Base-by-base conservation (phyloP, 2,113 vertebrate species). In the Corythaixoides concolor region DNA sequence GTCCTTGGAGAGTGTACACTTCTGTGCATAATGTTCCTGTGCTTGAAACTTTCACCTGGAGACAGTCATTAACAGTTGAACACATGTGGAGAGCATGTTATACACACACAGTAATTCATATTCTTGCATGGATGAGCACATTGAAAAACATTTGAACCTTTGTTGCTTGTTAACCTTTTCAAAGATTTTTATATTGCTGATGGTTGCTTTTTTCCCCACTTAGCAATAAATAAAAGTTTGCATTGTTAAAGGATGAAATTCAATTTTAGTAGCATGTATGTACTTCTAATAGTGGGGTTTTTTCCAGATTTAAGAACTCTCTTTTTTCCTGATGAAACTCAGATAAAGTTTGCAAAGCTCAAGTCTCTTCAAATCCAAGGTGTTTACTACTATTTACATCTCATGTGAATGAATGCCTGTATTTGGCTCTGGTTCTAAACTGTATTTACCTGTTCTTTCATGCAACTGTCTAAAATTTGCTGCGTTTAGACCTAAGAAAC, bases 341-440 rank as follows among this genome's bases (percentile, higher is more conserved):
- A 94, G 64, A 63, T 60, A 45, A 96, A 89, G 67, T 78, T 94
- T 85, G 77, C 74, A 81, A 70, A 95, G 83, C 80, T 95, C 64
- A 76, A 74, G 80, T 50, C 68, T 56, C 52, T 90, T 88, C 85
- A 91, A 60, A 95, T 90, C 66, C 87, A 63, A 64, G 88, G 74
- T 96, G 82, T 96, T 97, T 68, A 17, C 83, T 89, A 37, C 35
- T 81, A 0, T 95, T 96, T 95, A 15, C 93, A 4, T 84, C 63
- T 84, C 41, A 6, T 63, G 45, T 53, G 50, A 86, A 81, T 72
- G 63, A 58, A 27, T 53, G 58, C 37, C 37, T 95, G 68, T 19
- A 4, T 90, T 66, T 55, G 23, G 37, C 39, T 76, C 21, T 59
- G 26, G 26, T 72, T 74, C 47, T 85, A 8, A 69, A 28, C 27